Evolutionary conservation across 2,888 invertebrate species (phyloP), one percentile per base, ranked within the genome.

Genomic region (Gerosis bhagava): DNA sequence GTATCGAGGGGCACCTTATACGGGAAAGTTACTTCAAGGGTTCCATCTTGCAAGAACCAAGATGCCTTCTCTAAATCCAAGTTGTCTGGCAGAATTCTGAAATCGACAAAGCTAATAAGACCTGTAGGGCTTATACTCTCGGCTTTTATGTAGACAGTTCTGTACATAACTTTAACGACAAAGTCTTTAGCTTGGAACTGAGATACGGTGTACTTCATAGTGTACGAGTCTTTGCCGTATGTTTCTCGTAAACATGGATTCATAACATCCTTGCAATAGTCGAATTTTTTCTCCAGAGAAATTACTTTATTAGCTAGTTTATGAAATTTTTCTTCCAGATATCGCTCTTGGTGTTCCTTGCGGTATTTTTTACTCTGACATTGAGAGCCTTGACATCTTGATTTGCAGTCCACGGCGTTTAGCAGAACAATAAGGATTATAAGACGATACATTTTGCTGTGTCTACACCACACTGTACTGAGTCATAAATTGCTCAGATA

Each of bases 31-130:
- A 43, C 15, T 2, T 17, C n/a, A 3, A 43, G 34, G 0, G 17
- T 24, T 5, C 17, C 34, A 10, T 34, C 34, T 13, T 34, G 3
- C 19, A 43, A 3, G 1, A 26, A 26, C 43, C 43, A 43, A 0
- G 19, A 25, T 3, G 26, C 43, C 1, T 19, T 34, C 5, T 43
- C 43, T 1, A 31, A 3, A 15, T 34, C 16, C 0, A 43, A 21
- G 13, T 43, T 43, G 21, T 25, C 43, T 7, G 43, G 43, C 3
- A 43, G 35, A 26, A 43, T 43, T 12, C 28, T 43, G 1, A 43
- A 26, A 13, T 43, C 43, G 6, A 17, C 11, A 8, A 43, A 28
- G 25, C 10, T 21, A 8, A 15, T 35, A 10, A 37, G 7, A 2
- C 37, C 37, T 10, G 25, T 28, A 17, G 43, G 43, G n/a, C 35